Base-by-base conservation (phyloP, 2,888 invertebrate genomes). In the Blastobasis adustella region DNA sequence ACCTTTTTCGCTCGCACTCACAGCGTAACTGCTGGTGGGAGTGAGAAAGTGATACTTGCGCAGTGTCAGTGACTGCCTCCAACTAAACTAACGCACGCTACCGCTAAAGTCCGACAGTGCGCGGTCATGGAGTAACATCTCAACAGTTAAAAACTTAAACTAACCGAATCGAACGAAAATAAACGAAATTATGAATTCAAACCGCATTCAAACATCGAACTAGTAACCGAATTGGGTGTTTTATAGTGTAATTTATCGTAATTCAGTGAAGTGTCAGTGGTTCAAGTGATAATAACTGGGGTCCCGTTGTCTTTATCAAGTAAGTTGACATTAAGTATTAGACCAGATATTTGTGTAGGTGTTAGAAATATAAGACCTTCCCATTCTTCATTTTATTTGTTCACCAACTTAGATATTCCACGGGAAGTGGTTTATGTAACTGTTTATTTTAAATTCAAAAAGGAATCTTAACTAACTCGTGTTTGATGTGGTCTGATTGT, bases 21-120 rank as follows among this genome's bases (percentile, higher is more conserved):
- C 63, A 44, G 57, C 57, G 47, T 49, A 23, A 53, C 52, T 49
- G 37, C 49, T 52, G 51, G 69, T 60, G 57, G 61, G 79, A 87
- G 55, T 67, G 77, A 72, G 82, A 80, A 59, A 61, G 68, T 60
- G 58, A 56, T 62, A 72, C 67, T 57, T 79, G 82, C 81, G 80
- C 83, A 84, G 79, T 85, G 86, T 85, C 87, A 86, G 71, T 87
- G 87, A 87, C 87, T 73, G 76, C 60, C 82, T 79, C 23, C 23
- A 23, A 23, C 23, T 23, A 23, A 23, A 23, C 23, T 23, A 23
- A 23, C 23, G 23, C 3, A 23, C 23, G 23, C 23, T 23, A 23
- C 23, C 23, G 23, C 23, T 23, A 23, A 23, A 83, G 83, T 83
- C 64, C 66, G 68, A 69, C 67, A 67, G 65, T 58, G 76, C 62